Evolutionary conservation across 2,113 vertebrate genomes (phyloP).

Genomic region (Colaptes auratus): DNA sequence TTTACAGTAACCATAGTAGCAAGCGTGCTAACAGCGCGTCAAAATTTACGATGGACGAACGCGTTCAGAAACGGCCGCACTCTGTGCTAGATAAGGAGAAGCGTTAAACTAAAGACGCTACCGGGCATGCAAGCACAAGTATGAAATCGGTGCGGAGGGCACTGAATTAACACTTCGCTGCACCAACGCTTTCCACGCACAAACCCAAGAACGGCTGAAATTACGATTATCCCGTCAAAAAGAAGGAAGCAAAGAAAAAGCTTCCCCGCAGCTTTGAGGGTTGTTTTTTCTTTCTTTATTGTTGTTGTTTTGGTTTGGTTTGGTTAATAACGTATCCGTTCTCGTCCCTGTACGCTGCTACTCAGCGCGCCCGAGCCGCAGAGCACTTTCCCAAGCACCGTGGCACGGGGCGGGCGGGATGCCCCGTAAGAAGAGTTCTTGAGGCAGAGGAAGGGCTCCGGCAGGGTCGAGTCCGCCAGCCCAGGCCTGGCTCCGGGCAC

Average conservation of each 20-base stretch:
- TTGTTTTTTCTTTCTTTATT: not conserved
- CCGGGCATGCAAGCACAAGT: not conserved
- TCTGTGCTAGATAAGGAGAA: not conserved
- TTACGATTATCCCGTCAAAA: not conserved
- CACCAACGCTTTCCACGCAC: not conserved
- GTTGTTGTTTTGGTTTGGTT: too few relatives aligned
- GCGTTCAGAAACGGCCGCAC: not conserved
- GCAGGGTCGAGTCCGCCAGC: not conserved
- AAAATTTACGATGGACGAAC: not conserved
- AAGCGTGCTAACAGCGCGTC: not conserved
- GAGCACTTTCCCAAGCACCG: not conserved
- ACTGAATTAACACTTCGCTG: not conserved
- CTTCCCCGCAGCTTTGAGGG: not conserved
- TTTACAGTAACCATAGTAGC: not conserved
- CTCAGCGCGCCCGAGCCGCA: not conserved
- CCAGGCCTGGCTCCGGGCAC: not conserved
- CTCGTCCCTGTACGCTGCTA: not conserved
- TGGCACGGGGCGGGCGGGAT: not conserved
- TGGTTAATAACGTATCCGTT: not conserved
- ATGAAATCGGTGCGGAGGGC: not conserved
- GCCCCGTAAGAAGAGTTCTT: accelerated
- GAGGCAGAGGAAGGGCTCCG: not conserved
- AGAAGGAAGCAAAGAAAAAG: not conserved
- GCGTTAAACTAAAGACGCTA: not conserved
- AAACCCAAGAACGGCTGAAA: not conserved